phyloP scores from a whole-genome alignment of 2,797 vertebrate genomes.

The Manis crassicaudata region DNA sequence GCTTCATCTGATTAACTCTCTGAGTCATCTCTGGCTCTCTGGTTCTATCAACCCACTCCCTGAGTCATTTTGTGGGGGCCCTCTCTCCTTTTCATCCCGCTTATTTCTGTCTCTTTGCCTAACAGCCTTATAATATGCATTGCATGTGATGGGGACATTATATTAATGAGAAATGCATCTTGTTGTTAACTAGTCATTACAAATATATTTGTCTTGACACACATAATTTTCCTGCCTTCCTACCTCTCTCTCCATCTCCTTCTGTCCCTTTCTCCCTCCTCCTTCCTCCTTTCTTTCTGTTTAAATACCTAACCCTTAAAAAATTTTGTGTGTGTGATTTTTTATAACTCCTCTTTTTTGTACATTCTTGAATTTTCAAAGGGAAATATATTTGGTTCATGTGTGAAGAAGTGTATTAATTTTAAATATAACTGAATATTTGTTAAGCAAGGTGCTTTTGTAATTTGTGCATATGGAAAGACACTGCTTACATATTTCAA shows the following conservation, averaged over 20 bases:
- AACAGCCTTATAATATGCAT: neutral
- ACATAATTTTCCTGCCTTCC: neutral
- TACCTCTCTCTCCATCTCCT: neutral
- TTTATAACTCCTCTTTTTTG: neutral
- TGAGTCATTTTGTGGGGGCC: too few species aligned
- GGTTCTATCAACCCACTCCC: too few species aligned
- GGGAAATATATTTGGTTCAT: neutral
- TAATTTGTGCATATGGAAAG: neutral
- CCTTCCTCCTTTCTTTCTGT: neutral
- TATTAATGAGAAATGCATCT: neutral
- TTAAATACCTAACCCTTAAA: neutral
- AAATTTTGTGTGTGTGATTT: neutral
- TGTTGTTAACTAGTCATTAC: neutral
- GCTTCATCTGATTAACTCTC: too few species aligned
- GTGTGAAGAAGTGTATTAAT: neutral
- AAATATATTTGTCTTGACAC: neutral
- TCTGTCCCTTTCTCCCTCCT: neutral
- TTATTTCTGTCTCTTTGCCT: too few species aligned
- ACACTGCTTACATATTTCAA: slow-evolving; percentile 18
- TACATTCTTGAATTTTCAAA: neutral
- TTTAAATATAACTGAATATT: slow-evolving; percentile 24
- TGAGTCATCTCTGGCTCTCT: too few species aligned
- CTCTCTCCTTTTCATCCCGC: too few species aligned
- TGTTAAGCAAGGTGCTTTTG: neutral
- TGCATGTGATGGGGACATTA: too few species aligned